phyloP scores from a whole-genome alignment of 2,888 invertebrate genomes.

The Sabatieria punctata region DNA sequence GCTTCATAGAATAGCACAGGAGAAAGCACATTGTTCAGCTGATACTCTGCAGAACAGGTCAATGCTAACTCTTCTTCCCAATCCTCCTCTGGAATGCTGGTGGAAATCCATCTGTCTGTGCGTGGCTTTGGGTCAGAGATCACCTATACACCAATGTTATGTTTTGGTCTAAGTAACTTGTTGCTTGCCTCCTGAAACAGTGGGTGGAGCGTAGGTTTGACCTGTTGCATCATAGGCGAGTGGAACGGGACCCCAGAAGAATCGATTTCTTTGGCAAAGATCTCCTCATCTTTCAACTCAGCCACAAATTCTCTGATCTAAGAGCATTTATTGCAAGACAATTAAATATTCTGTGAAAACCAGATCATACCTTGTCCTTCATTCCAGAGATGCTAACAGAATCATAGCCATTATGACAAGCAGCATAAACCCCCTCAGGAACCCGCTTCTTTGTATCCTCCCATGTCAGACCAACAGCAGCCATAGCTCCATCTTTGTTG shows the following conservation, averaged over 20 bases:
- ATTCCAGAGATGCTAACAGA: slow-evolving; percentile 88
- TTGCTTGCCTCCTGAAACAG: too few species aligned
- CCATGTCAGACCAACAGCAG: slow-evolving; percentile 70
- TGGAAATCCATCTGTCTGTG: slow-evolving; percentile 64
- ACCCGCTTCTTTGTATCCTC: slow-evolving; percentile 46
- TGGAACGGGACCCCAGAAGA: slow-evolving; percentile 77
- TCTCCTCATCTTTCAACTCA: slow-evolving; percentile 43
- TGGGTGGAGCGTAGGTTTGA: slow-evolving; percentile 42
- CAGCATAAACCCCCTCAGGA: slow-evolving; percentile 60
- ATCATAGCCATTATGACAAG: slow-evolving; percentile 85
- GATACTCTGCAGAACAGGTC: slow-evolving; percentile 71
- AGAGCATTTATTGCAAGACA: too few species aligned
- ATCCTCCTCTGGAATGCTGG: slow-evolving; percentile 63
- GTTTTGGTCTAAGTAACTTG: too few species aligned
- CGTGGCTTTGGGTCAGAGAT: slow-evolving; percentile 32
- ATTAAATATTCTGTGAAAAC: too few species aligned
- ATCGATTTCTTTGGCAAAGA: slow-evolving; percentile 67
- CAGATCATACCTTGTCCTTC: slow-evolving; percentile 41
- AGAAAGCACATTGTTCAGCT: slow-evolving; percentile 75
- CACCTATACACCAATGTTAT: too few species aligned
- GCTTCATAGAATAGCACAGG: slow-evolving; percentile 77
- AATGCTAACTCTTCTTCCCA: slow-evolving; percentile 59
- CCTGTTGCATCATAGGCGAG: slow-evolving; percentile 66
- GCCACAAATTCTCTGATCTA: slow-evolving; percentile 16
- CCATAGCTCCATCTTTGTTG: slow-evolving; percentile 66